These are phyloP conservation scores for Protophormia terraenovae DNA, from an alignment of 2,888 invertebrate genomes.

Conservation along the genomic window DNA sequence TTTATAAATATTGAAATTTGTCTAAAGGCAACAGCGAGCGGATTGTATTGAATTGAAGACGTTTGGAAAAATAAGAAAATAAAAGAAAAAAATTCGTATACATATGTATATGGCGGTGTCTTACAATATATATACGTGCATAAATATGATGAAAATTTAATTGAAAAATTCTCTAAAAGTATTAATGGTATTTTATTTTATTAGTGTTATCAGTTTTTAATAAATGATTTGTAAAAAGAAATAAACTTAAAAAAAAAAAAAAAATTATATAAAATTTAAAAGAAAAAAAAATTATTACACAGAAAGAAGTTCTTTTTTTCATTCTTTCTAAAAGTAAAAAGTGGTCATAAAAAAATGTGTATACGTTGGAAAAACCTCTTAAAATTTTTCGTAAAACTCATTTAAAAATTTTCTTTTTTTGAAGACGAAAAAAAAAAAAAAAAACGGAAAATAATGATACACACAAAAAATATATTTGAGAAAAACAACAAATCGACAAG, in stretches of 20 bases:
- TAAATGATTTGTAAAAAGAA: neutral
- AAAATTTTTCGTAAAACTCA: constrained; percentile 50
- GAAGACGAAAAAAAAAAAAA: constrained; percentile 46
- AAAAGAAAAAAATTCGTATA: neutral
- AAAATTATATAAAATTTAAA: constrained; percentile 42
- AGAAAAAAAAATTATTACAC: constrained; percentile 37
- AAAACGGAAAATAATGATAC: constrained; percentile 30
- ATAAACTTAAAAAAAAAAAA: neutral
- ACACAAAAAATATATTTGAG: constrained; percentile 44
- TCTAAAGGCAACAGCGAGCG: constrained; percentile 58
- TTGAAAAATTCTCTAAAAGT: neutral
- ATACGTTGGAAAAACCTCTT: constrained; percentile 61
- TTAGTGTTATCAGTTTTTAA: neutral
- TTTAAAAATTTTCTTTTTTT: constrained; percentile 27
- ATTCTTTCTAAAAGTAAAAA: constrained; percentile 44
- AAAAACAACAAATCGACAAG: constrained; percentile 36
- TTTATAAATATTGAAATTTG: constrained; percentile 4
- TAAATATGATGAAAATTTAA: constrained; percentile 12
- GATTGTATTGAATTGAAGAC: constrained; percentile 56
- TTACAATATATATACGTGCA: neutral
- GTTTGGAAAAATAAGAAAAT: constrained; percentile 24
- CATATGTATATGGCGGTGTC: constrained; percentile 38
- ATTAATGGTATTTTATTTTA: neutral
- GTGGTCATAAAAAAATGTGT: constrained; percentile 66
- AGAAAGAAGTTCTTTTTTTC: constrained; percentile 28